phyloP scores from a whole-genome alignment of 2,113 vertebrate genomes.

The Climacteris rufus region DNA sequence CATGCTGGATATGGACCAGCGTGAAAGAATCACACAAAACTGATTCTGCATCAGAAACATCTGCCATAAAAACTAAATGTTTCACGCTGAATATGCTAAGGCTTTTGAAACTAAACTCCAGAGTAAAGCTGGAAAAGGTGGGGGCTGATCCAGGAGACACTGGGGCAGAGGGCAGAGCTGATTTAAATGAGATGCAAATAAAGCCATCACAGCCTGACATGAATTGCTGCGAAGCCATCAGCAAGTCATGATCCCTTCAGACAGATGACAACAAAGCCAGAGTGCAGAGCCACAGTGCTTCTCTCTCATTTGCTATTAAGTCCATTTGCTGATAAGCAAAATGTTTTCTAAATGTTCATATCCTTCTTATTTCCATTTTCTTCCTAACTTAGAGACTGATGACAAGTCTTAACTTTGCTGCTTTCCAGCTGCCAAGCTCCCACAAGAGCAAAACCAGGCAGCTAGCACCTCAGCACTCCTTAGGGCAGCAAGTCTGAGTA shows the following conservation, averaged over 20 bases:
- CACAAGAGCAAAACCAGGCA: not conserved
- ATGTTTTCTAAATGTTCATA: not conserved
- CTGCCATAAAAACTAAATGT: accelerated
- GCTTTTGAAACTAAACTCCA: not conserved
- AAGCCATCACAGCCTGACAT: not conserved
- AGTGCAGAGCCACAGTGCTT: not conserved
- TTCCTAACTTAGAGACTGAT: not conserved
- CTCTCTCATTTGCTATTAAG: not conserved
- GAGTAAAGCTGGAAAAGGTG: not conserved
- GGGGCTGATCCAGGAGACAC: not conserved
- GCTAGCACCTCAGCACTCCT: not conserved
- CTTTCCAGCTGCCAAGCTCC: not conserved
- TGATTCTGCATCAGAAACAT: not conserved
- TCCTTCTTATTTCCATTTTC: not conserved
- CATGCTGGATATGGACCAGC: not conserved
- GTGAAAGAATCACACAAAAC: not conserved
- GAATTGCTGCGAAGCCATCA: not conserved
- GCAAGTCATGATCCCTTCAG: not conserved
- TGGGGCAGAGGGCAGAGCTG: not conserved
- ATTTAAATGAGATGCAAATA: not conserved
- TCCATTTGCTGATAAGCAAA: not conserved
- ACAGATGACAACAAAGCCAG: not conserved
- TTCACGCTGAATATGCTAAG: not conserved
- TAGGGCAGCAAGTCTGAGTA: not conserved
- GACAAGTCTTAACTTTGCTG: not conserved